Evolutionary conservation across 2,888 invertebrate species (phyloP).

Genomic region (Pandemis cinnamomeana): DNA sequence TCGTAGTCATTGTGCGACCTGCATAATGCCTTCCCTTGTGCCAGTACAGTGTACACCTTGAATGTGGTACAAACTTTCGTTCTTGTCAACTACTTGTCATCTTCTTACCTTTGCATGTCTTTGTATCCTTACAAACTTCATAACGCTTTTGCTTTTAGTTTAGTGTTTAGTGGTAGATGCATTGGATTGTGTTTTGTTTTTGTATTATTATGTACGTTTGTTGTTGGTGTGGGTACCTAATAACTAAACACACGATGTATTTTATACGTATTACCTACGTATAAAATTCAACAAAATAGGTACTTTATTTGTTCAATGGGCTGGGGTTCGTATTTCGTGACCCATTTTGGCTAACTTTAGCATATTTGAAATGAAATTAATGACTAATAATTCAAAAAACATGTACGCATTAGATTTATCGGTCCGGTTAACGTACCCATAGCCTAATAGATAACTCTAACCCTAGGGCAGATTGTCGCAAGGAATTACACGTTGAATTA

Average conservation of each 20-base stretch:
- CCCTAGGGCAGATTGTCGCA: background rate
- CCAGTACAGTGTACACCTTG: conserved; percentile 79
- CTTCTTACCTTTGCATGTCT: conserved; percentile 40
- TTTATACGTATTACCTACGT: too few species aligned
- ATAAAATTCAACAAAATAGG: background rate
- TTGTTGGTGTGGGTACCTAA: conserved; percentile 1
- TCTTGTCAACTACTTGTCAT: conserved; percentile 42
- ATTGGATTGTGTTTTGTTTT: conserved; percentile 27
- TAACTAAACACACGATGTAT: background rate
- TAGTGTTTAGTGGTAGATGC: conserved; percentile 32
- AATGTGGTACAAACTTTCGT: conserved; percentile 75
- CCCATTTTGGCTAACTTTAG: background rate
- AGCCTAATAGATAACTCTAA: background rate
- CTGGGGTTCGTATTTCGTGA: background rate
- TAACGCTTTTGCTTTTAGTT: conserved; percentile 56
- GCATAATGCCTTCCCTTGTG: conserved; percentile 79
- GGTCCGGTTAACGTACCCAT: background rate
- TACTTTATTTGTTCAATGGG: background rate
- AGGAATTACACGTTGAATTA: background rate
- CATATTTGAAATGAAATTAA: background rate
- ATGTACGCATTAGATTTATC: background rate
- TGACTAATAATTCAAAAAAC: background rate
- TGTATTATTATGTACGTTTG: conserved; percentile 9
- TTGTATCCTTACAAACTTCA: conserved; percentile 56
- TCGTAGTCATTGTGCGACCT: conserved; percentile 83